Base-by-base conservation (phyloP, 2,888 invertebrate genomes). In the Mylabris sibirica region DNA sequence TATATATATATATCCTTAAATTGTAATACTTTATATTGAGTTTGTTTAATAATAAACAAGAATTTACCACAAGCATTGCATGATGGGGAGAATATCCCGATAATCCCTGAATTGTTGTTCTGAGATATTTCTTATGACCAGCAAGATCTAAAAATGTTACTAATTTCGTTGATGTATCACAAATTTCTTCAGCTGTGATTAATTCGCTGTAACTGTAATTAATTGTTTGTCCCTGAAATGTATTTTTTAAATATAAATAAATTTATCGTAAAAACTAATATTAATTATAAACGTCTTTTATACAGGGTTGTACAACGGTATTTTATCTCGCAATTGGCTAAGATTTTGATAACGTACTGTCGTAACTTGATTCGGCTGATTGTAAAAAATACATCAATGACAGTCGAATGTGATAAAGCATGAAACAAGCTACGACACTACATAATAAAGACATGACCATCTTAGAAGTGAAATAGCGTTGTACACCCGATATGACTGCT, bases 61-160 rank as follows among this genome's bases (percentile, higher is more conserved):
- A 34, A 60, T 35, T 88, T 76, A 95, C 91, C 41, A 95, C 94
- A 64, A 96, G 87, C 92, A 96, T 92, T 38, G 93, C 94, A 83
- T 94, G 94, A 85, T 98, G 97, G 0, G 98, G 98, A 0, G 92
- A 93, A 86, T 97, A 96, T 0, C 97, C 96, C 4, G 96, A 96
- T 44, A 99, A 87, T 0, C 98, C 99, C 84, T 96, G 94, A 44
- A 98, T 91, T 1, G 99, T 99, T 63, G 99, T 99, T 72, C 95
- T 90, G 83, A 98, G 90, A 83, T 99, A 99, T 84, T 98, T 98
- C 75, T 93, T 91, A 86, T 99, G 98, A 0, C 99, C 99, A 3
- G 98, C 98, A 77, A 99, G 87, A 86, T 99, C 99, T 79, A 99
- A 91, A 81, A 98, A 95, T 0, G 97, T 96, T 0, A 99, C 94